phyloP scores from a whole-genome alignment of 2,888 invertebrate species.

The Aleiodes testaceus region DNA sequence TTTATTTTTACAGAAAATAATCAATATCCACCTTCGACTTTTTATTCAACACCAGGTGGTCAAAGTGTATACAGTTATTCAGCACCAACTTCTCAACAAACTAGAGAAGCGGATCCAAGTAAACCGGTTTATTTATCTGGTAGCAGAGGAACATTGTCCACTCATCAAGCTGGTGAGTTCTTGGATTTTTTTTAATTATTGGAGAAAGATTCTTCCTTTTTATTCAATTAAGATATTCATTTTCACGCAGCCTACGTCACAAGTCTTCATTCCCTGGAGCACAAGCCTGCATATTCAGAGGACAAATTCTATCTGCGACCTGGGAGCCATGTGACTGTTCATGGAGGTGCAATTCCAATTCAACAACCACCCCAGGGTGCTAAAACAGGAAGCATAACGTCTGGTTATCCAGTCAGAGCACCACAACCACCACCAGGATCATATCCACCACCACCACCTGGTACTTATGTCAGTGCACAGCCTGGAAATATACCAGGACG shows the following conservation, averaged over 20 bases:
- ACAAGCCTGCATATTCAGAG: constrained; percentile 69
- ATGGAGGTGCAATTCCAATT: constrained; percentile 76
- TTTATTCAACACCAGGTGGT: constrained; percentile 66
- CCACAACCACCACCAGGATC: constrained; percentile 67
- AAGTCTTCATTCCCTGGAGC: constrained; percentile 69
- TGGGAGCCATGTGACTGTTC: constrained; percentile 75
- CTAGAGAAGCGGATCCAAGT: constrained; percentile 65
- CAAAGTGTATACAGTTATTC: constrained; percentile 72
- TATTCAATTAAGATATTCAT: neutral
- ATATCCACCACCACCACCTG: constrained; percentile 62
- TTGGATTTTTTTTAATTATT: constrained; percentile 37
- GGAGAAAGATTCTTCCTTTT: constrained; percentile 31
- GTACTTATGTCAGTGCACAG: constrained; percentile 66
- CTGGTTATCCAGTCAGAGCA: constrained; percentile 85
- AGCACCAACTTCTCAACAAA: constrained; percentile 63
- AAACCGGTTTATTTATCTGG: constrained; percentile 67
- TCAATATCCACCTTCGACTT: constrained; percentile 71
- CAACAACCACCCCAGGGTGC: constrained; percentile 78
- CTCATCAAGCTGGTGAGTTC: constrained; percentile 64
- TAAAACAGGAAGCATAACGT: constrained; percentile 88
- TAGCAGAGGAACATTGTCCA: constrained; percentile 61
- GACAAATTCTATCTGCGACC: constrained; percentile 74
- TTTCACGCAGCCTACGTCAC: constrained; percentile 65
- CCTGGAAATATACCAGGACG: constrained; percentile 65
- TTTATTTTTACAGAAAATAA: constrained; percentile 65